Base-by-base conservation (phyloP, 2,113 vertebrate species). In the Pygathrix nemaeus region DNA sequence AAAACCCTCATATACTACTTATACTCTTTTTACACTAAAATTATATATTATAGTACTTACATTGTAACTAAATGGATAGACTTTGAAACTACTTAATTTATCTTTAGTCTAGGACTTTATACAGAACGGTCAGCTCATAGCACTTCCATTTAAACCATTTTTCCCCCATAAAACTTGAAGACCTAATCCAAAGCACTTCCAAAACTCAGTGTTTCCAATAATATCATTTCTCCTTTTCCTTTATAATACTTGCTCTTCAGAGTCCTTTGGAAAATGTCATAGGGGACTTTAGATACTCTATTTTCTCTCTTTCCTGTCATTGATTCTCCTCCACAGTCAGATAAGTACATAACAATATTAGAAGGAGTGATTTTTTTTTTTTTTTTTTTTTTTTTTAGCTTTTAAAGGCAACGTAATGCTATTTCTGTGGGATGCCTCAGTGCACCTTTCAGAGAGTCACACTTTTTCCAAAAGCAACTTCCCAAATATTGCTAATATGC, bases 271-370 rank as follows among this genome's bases (percentile, higher is more conserved):
- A 89, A 94, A 91, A 95, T 91, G 85, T 70, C 48, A 6, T 72
- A 64, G 45, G 70, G 76, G 52, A 68, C 70, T 93, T 96, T 43
- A 40, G 20, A 17, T 10, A 18, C 72, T 90, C 81, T 73, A 0
- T 52, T 81, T 95, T 59, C 72, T 82, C 70, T 73, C 68, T 96
- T 95, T 97, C 92, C 68, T 73, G 68, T 79, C 93, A 72, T 16
- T 83, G 66, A 91, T 79, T 95, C 66, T 88, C 21, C 84, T 45
- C 81, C 59, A 8, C 35, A 81, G 72, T 38, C 81, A 85, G 73
- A 5, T 75, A 61, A 93, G 35, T 35, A 16, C 30, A 10, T 64
- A 45, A 45, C 2, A 2, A 32, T 73, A 75, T 76, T 38, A 72
- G 81, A 85, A 38, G 59, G 78, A 43, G 45, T 9, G 82, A 45